These are phyloP conservation scores for Neuroterus valhalla DNA, from an alignment of 1,140 invertebrate species.

Conservation along the genomic window DNA sequence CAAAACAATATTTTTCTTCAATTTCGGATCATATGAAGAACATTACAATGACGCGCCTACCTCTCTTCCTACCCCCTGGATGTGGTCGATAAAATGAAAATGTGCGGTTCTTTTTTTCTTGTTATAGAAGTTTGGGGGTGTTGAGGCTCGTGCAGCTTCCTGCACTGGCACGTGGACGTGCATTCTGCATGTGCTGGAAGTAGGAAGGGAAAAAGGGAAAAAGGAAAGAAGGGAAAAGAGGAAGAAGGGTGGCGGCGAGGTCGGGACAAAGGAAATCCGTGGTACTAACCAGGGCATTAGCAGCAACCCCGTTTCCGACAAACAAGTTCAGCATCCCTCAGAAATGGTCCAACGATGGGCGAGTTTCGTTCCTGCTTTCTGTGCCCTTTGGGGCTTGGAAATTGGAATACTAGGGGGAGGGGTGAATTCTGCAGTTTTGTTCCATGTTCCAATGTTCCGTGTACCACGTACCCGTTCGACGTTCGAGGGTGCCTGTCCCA, in stretches of 20 bases:
- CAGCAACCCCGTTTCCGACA: constrained; percentile 56
- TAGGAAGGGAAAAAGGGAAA: constrained; percentile 20
- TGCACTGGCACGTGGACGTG: constrained; percentile 14
- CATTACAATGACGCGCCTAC: too few relatives aligned
- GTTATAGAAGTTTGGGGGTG: not conserved
- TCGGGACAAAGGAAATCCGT: constrained; percentile 56
- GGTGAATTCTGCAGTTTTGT: not conserved
- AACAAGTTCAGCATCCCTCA: constrained; percentile 52
- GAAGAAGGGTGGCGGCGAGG: constrained; percentile 54
- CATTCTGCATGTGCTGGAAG: constrained; percentile 40
- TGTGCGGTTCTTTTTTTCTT: not conserved
- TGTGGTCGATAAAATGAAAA: too few relatives aligned
- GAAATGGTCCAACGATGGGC: constrained; percentile 37
- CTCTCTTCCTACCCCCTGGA: too few relatives aligned
- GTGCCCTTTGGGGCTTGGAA: not conserved
- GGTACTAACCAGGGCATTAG: constrained; percentile 63
- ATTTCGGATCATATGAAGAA: too few relatives aligned
- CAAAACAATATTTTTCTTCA: too few relatives aligned
- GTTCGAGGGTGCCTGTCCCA: constrained; percentile 47
- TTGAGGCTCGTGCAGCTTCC: not conserved
- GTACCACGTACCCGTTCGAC: constrained; percentile 43
- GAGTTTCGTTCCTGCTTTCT: not conserved
- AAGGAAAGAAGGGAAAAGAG: constrained; percentile 40
- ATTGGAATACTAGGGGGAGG: too few relatives aligned
- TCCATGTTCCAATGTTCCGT: too few relatives aligned